Conservation (phyloP, 2,797 vertebrate species). For the Capromys pilorides region DNA sequence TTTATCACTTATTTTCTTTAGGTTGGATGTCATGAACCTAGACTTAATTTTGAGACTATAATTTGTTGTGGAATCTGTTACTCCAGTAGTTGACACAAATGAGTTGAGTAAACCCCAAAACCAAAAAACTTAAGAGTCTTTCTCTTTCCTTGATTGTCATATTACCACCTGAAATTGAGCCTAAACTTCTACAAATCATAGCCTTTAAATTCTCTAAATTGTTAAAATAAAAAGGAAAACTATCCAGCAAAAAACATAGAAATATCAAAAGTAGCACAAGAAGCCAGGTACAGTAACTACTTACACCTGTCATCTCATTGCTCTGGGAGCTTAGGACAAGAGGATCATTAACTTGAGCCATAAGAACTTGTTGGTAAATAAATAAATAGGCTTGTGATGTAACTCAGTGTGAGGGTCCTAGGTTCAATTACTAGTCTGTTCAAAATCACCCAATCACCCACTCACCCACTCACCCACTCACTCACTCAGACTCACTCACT, state of each 20-base stretch:
- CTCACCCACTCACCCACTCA: background rate
- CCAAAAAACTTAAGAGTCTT: too few relatives aligned
- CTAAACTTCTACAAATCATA: background rate
- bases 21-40: background rate
- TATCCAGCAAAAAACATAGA: conserved; percentile 11
- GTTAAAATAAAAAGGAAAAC: conserved; percentile 30
- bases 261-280: background rate
- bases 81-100: too few relatives aligned
- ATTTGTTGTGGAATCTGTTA: too few relatives aligned
- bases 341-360: background rate
- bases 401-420: background rate
- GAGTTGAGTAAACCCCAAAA: too few relatives aligned
- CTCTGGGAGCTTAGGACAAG: background rate
- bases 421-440: background rate
- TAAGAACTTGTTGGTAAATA: background rate
- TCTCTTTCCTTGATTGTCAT: too few relatives aligned
- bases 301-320: background rate
- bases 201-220: background rate
- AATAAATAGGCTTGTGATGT: background rate
- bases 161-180: too few relatives aligned
- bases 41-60: too few relatives aligned
- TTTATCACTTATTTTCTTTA: conserved; percentile 36
- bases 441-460: background rate
- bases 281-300: background rate
- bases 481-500: background rate